These are phyloP conservation scores for Eulemur rufifrons DNA, from an alignment of 2,113 vertebrate species.

Conservation along the genomic window DNA sequence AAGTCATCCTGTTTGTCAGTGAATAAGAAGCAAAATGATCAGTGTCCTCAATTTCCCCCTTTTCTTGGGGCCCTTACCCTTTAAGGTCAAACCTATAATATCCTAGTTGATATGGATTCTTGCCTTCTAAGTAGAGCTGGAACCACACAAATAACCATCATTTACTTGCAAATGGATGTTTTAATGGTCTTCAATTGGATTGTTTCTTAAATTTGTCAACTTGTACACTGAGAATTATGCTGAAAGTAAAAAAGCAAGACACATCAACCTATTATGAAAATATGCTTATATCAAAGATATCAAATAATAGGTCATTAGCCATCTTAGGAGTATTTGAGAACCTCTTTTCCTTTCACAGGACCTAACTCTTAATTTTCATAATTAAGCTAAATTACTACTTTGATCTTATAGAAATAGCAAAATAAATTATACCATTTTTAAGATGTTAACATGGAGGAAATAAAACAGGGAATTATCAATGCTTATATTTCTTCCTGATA, in stretches of 20 bases:
- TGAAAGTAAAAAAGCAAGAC: conserved; percentile 42
- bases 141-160: conserved; percentile 42
- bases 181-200: conserved; percentile 31
- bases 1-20: conserved; percentile 33
- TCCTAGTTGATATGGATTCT: background rate
- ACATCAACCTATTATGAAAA: background rate
- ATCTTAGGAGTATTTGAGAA: conserved; percentile 44
- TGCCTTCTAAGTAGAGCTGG: background rate
- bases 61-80: background rate
- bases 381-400: conserved; percentile 52
- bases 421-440: background rate
- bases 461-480: conserved; percentile 25
- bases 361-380: conserved; percentile 52
- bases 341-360: conserved; percentile 10
- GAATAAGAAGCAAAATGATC: conserved; percentile 16
- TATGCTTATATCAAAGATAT: background rate
- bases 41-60: background rate
- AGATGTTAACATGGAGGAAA: conserved; percentile 39
- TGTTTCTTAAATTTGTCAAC: conserved; percentile 32
- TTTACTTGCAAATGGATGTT: conserved; percentile 27
- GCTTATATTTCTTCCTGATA: conserved; percentile 43
- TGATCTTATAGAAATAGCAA: conserved; percentile 42
- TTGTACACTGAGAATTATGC: conserved; percentile 7
- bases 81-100: conserved; percentile 1
- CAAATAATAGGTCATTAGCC: background rate